A percentile compares a stretch with the other conserved stretches of the same genome.
Conservation (phyloP, 2,888 invertebrate species). For the Gerris lacustris region DNA sequence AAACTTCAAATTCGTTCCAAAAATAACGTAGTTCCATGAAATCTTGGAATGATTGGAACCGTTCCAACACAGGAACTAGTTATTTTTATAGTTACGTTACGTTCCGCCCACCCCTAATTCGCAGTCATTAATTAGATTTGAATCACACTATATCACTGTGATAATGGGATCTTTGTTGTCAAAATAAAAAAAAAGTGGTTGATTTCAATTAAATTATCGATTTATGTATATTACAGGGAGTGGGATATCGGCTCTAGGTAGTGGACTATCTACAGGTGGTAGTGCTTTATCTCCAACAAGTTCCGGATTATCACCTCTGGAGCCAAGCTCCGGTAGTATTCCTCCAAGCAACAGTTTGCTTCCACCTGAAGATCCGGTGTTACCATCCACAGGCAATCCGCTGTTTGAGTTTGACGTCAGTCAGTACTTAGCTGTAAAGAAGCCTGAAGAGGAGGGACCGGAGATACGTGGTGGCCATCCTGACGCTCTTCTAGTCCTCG, state of each 20-base stretch:
- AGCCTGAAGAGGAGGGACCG: conserved; percentile 70
- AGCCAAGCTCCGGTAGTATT: background rate
- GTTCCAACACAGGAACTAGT: too few relatives aligned
- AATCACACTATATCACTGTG: too few relatives aligned
- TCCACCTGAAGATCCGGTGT: conserved; percentile 9
- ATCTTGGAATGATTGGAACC: too few relatives aligned
- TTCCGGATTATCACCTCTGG: background rate
- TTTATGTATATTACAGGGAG: background rate
- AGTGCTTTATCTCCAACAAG: background rate
- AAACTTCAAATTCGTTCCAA: too few relatives aligned
- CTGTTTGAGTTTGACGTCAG: conserved; percentile 71
- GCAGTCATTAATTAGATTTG: too few relatives aligned
- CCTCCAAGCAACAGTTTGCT: background rate
- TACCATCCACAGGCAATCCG: conserved; percentile 31
- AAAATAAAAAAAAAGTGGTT: too few relatives aligned
- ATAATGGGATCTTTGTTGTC: too few relatives aligned
- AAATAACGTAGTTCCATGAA: too few relatives aligned
- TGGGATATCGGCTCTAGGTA: background rate
- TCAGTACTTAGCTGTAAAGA: conserved; percentile 65
- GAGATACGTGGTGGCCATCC: conserved; percentile 86
- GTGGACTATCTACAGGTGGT: background rate
- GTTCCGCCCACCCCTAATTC: too few relatives aligned
- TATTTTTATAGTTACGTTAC: too few relatives aligned
- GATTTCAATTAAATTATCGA: too few relatives aligned
- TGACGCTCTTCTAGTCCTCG: conserved; percentile 89